Percentiles rank a stretch among this genome's conserved stretches.
phyloP scores from a whole-genome alignment of 2,888 invertebrate species.

The Lampropteryx suffumata region DNA sequence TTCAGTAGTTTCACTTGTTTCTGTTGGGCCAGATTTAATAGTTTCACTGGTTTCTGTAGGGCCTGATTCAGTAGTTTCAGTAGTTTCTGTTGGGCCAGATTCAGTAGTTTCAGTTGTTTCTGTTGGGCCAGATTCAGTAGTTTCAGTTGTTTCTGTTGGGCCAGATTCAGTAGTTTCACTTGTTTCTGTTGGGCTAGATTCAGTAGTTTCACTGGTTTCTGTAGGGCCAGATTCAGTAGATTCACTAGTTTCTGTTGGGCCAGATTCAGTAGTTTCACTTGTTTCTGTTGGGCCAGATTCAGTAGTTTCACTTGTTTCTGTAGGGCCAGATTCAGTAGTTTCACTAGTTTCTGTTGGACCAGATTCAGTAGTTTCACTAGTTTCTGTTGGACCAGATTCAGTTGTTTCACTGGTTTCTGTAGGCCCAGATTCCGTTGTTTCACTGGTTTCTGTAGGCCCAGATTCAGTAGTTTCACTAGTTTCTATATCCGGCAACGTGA shows the following conservation, averaged over 20 bases:
- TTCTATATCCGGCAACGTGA: not conserved
- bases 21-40: constrained; percentile 5
- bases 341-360: constrained; percentile 18
- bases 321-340: constrained; percentile 26
- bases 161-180: constrained; percentile 8
- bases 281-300: constrained; percentile 12
- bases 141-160: not conserved
- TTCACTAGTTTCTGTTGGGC: constrained; percentile 6
- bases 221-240: not conserved
- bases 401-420: constrained; percentile 23
- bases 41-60: not conserved
- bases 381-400: constrained; percentile 25
- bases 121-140: constrained; percentile 4
- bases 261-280: constrained; percentile 13
- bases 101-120: constrained; percentile 15
- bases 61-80: constrained; percentile 4
- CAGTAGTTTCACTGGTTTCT: constrained; percentile 1
- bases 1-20: constrained; percentile 14
- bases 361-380: constrained; percentile 25
- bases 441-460: constrained; percentile 10
- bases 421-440: constrained; percentile 24
- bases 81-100: constrained; percentile 8
- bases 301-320: constrained; percentile 23
- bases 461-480: constrained; percentile 22
- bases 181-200: not conserved